Base-by-base conservation (phyloP, 2,797 vertebrate species). In the Schizopygopsis malacanthus region DNA sequence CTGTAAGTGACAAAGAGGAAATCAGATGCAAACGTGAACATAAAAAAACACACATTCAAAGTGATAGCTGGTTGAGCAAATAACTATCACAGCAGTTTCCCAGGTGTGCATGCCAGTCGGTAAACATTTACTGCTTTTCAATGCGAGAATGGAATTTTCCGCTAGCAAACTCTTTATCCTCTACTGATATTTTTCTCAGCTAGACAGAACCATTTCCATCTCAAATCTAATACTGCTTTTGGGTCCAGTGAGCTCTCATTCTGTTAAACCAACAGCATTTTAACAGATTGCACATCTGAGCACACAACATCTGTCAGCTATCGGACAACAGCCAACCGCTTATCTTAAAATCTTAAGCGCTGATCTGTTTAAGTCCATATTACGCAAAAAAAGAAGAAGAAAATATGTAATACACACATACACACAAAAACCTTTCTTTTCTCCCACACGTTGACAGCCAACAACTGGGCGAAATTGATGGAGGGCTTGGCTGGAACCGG, bases 111-210 rank as follows among this genome's bases (percentile, higher is more conserved):
- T 85, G 80, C 81, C 85, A 39, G 54, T 37, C 28, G 59, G 87
- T 86, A 88, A 90, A 89, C 83, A 90, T 88, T 90, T 80, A 85
- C 80, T 59, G 47, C 79, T 88, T 86, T 81, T 87, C 86, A 72
- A 22, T 25, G 70, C 88, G 77, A 88, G 88, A 89, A 92, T 88
- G 87, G 87, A 79, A 90, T 93, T 93, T 93, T 88, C 91, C 85
- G 87, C 88, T 73, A 84, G 67, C 79, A 72, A 79, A 65, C 89
- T 92, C 82, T 85, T 90, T 78, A 90, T 88, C 90, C 88, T 71
- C 73, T 22, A 61, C 71, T 16, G 16, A 90, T 85, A 81, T 90
- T 86, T 85, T 65, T 82, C 87, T 87, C 83, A 82, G 76, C 71
- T 83, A 79, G 88, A 87, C 81, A 81, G 54, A 87, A 85, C 82